Evolutionary conservation across 2,113 vertebrate species (phyloP).

Genomic region (Varanus salvator): DNA sequence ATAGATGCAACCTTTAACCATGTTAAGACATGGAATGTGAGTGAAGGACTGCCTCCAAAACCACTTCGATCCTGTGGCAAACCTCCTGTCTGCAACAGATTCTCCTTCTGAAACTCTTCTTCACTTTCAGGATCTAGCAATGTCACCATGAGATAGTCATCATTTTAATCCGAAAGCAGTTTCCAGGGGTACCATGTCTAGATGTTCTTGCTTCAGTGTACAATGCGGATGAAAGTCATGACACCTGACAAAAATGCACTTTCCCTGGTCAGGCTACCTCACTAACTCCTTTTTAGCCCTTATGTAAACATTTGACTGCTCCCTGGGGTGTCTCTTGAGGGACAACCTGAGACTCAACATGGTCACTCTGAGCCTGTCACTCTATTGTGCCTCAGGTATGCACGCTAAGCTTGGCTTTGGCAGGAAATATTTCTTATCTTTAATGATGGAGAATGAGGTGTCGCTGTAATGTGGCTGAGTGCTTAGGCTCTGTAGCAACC

Average conservation of each 20-base stretch:
- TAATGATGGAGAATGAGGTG: background rate
- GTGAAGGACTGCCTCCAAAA: constrained; percentile 38
- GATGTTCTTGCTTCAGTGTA: background rate
- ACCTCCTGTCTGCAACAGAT: constrained; percentile 38
- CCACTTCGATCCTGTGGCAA: constrained; percentile 20
- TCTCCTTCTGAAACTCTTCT: constrained; percentile 14
- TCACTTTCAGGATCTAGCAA: background rate
- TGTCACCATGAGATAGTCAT: background rate
- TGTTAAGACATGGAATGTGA: constrained; percentile 38
- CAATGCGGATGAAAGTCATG: background rate
- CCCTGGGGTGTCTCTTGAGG: background rate
- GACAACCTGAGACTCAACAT: background rate
- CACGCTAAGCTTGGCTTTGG: background rate
- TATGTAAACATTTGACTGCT: background rate
- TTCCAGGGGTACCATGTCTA: background rate
- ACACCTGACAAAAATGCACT: background rate
- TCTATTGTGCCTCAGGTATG: background rate
- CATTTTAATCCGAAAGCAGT: background rate
- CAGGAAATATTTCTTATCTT: background rate
- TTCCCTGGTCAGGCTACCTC: background rate
- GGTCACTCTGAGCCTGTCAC: background rate
- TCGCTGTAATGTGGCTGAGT: background rate
- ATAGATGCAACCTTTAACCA: constrained; percentile 52
- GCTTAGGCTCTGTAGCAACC: background rate
- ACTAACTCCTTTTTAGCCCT: fast-evolving